These are phyloP conservation scores for Macrobrachium rosenbergii DNA, from an alignment of 1,140 invertebrate species.

Conservation along the genomic window DNA sequence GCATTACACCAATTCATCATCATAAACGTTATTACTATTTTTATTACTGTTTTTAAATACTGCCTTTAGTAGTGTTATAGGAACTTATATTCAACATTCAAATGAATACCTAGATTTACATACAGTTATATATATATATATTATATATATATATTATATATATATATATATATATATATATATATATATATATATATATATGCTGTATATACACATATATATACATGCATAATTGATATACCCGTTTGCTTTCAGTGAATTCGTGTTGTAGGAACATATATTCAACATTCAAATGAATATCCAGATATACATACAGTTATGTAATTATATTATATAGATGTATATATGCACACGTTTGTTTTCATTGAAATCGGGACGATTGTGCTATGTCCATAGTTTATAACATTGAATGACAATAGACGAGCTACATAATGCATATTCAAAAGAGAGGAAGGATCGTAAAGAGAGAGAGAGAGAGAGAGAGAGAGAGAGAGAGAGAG, in stretches of 20 bases:
- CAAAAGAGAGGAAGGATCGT: not conserved
- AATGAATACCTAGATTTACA: constrained; percentile 12
- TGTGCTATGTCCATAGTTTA: no score
- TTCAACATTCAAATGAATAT: no score
- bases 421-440: no score
- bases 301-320: constrained; percentile 19
- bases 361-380: not conserved
- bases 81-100: constrained; percentile 3
- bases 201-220: constrained; percentile 18
- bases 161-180: constrained; percentile 33
- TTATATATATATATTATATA: constrained; percentile 19
- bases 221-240: not conserved
- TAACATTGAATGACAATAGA: no score
- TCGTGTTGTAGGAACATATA: no score
- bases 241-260: no score
- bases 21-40: not conserved
- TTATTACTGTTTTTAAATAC: not conserved
- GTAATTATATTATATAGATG: constrained; percentile 29
- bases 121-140: constrained; percentile 34
- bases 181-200: constrained; percentile 22
- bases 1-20: no score
- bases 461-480: not conserved
- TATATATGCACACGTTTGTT: constrained; percentile 7
- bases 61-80: not conserved
- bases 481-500: not conserved